Conservation (phyloP, 2,888 invertebrate genomes). For the Craniophora ligustri region DNA sequence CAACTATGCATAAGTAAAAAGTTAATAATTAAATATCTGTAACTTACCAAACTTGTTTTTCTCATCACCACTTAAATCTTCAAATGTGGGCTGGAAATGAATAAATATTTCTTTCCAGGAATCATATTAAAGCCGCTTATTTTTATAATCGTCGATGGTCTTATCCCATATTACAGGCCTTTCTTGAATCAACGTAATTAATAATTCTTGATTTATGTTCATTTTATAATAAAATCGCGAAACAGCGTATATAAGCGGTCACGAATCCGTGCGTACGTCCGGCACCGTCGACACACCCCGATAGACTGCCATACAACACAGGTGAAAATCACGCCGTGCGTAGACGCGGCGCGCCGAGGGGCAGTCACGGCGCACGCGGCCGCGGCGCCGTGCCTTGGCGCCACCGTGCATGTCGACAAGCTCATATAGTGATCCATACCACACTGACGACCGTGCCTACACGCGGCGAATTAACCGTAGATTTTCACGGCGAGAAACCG, state of each 20-base stretch:
- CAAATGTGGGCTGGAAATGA: conserved; percentile 29
- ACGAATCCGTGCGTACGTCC: conserved; percentile 37
- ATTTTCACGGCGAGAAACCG: conserved; percentile 45
- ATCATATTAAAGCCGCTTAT: conserved; percentile 48
- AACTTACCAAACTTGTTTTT: conserved; percentile 49
- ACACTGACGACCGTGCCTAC: too few relatives aligned
- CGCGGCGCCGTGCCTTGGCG: conserved; percentile 42
- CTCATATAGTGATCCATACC: conserved; percentile 41
- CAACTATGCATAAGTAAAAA: conserved; percentile 47
- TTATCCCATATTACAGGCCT: conserved; percentile 43
- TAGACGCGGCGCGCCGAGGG: too few relatives aligned
- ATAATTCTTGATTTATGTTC: conserved; percentile 43
- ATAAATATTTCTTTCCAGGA: conserved; percentile 47
- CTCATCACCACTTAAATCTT: conserved; percentile 48
- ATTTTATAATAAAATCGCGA: conserved; percentile 44
- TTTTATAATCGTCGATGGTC: conserved; percentile 47
- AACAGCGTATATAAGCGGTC: conserved; percentile 36
- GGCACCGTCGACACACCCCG: conserved; percentile 47
- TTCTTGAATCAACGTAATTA: conserved; percentile 42
- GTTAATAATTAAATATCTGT: too few relatives aligned
- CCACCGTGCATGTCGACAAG: conserved; percentile 41
- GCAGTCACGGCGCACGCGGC: too few relatives aligned
- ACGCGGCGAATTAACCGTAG: too few relatives aligned
- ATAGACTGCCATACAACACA: conserved; percentile 46
- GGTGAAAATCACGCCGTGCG: conserved; percentile 30